Percentiles rank a stretch among this genome's conserved stretches.
Conservation (phyloP, 30 jellyfish, hydroid and myxozoan species). For the Cassiopea xamachana region DNA sequence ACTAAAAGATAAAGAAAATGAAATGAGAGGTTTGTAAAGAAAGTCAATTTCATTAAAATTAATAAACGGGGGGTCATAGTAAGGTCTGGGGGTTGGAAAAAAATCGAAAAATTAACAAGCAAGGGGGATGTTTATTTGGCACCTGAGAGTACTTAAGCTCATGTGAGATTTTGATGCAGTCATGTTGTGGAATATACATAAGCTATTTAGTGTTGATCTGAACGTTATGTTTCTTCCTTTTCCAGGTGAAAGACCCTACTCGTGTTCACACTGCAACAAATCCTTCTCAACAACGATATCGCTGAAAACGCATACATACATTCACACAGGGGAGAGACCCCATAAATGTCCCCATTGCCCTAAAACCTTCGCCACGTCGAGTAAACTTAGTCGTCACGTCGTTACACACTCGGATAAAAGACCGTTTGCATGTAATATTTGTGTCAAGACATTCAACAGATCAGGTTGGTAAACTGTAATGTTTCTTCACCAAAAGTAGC, state of each 20-base stretch:
- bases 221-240: neutral
- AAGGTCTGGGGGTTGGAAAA: too few species aligned
- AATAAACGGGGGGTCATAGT: too few species aligned
- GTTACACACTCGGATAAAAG: constrained; percentile 97
- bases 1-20: too few species aligned
- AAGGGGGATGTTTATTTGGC: too few species aligned
- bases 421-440: constrained; percentile 91
- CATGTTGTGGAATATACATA: too few species aligned
- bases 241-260: constrained; percentile 97
- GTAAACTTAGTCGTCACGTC: constrained; percentile 95
- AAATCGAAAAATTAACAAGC: too few species aligned
- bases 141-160: too few species aligned
- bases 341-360: constrained; percentile 96
- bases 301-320: constrained; percentile 93
- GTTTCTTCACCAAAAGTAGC: too few species aligned
- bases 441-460: constrained; percentile 96
- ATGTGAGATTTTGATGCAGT: too few species aligned
- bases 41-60: too few species aligned
- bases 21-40: too few species aligned
- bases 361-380: constrained; percentile 97
- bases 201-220: too few species aligned
- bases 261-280: constrained; percentile 91
- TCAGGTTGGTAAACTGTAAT: constrained; percentile 74
- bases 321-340: constrained; percentile 98
- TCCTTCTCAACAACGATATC: constrained; percentile 96